Evolutionary conservation across 1,140 invertebrate species (phyloP).

Genomic region (Ceratosolen fusciceps): DNA sequence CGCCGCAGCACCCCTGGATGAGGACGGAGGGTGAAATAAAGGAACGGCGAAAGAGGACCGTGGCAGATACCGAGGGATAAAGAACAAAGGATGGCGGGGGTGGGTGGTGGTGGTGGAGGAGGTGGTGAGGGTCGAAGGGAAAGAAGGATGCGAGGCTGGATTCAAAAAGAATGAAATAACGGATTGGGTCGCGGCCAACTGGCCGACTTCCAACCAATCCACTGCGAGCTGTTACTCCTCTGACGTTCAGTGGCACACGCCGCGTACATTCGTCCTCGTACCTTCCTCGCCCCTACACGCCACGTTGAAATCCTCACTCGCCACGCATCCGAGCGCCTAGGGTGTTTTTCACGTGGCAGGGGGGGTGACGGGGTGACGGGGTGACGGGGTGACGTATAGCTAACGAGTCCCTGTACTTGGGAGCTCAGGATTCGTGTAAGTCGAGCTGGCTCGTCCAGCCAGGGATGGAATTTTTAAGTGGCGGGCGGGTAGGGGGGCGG

Average conservation of each 20-base stretch:
- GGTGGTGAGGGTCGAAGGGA: no score
- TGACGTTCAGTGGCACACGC: slow-evolving; percentile 33
- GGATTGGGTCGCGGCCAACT: slow-evolving; percentile 70
- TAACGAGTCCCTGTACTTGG: not conserved
- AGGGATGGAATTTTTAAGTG: slow-evolving; percentile 7
- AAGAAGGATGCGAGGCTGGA: slow-evolving; percentile 52
- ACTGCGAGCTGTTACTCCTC: slow-evolving; percentile 35
- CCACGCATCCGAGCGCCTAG: not conserved
- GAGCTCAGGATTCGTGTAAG: not conserved
- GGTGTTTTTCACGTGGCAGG: no score
- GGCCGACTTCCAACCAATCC: slow-evolving; percentile 70
- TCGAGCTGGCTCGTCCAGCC: not conserved
- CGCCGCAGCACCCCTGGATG: no score
- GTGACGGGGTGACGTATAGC: not conserved
- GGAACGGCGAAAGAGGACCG: slow-evolving; percentile 37
- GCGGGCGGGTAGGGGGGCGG: no score
- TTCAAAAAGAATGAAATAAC: slow-evolving; percentile 72
- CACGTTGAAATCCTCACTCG: no score
- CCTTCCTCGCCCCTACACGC: not conserved
- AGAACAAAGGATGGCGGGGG: no score
- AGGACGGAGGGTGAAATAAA: slow-evolving; percentile 18
- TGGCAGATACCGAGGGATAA: slow-evolving; percentile 26
- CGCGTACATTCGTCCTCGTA: slow-evolving; percentile 41
- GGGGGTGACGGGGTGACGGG: not conserved
- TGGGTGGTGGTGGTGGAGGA: no score